phyloP scores from a whole-genome alignment of 2,113 vertebrate species.

The Rhinolophus sinicus region DNA sequence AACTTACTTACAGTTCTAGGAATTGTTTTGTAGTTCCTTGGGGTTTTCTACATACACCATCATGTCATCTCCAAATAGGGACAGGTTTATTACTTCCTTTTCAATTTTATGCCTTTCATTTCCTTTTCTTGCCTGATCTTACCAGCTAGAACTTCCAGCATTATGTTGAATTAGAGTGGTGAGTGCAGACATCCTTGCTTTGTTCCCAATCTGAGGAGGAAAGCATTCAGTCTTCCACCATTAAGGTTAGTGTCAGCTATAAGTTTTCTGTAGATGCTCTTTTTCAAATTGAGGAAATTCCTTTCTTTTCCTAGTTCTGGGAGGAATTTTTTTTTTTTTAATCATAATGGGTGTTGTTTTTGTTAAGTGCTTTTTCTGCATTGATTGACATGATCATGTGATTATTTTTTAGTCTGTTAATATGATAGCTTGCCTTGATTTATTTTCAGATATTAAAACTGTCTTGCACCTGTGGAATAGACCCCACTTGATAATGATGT shows the following conservation, averaged over 20 bases:
- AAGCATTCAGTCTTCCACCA: background rate
- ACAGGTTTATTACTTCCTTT: slow-evolving; percentile 21
- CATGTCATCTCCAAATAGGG: background rate
- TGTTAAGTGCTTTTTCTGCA: slow-evolving; percentile 28
- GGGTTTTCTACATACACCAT: background rate
- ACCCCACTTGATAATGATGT: background rate
- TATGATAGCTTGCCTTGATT: background rate
- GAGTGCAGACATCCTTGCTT: background rate
- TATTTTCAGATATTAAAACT: slow-evolving; percentile 22
- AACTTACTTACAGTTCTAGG: background rate
- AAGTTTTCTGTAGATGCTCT: background rate
- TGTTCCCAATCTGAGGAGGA: background rate
- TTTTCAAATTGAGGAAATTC: slow-evolving; percentile 37
- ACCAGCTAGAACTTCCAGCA: background rate
- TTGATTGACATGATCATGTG: slow-evolving; percentile 15
- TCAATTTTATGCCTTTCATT: background rate
- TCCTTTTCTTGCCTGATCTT: background rate
- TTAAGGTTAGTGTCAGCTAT: background rate
- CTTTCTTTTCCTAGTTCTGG: slow-evolving; percentile 38
- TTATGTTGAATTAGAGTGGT: background rate
- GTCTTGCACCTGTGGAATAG: background rate
- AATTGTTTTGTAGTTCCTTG: slow-evolving; percentile 32
- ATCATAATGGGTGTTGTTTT: background rate
- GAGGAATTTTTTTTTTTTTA: background rate
- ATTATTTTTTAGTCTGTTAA: slow-evolving; percentile 44